Base-by-base conservation (phyloP, 2,797 vertebrate species). In the Delichon dasypus region DNA sequence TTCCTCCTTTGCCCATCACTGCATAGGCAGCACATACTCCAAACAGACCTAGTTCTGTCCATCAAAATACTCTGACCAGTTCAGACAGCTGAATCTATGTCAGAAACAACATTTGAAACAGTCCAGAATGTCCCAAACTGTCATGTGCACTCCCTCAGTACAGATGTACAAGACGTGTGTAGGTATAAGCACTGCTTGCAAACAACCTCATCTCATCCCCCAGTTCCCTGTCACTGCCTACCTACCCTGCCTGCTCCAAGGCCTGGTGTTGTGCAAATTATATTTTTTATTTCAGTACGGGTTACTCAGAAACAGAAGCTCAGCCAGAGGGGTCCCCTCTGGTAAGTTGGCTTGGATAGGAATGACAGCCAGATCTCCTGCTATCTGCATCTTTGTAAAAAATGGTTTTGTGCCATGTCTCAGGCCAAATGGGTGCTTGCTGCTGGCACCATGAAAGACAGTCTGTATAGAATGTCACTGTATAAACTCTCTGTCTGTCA, bases 151-250 rank as follows among this genome's bases (percentile, higher is more conserved):
- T 85, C 34, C 25, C 18, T 72, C 26, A 47, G 51, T 21, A 38
- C 26, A 62, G 44, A n/a, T 53, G 23, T 65, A 27, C 23, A 57
- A 58, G 21, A 16, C 0, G 0, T 8, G 13, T 64, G 25, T 75
- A 40, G 25, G 26, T 85, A 47, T 65, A 54, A 90, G 60, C 40
- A 23, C 34, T 79, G 18, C 26, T 76, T 76, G 17, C 32, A 75
- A 26, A 54, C 15, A 54, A 8, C 10, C 11, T 40, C 22, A 19
- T 61, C n/a, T 50, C 1, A 4, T 10, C 17, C 15, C 19, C 79
- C 44, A 6, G 13, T 62, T 91, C 26, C 4, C 30, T 48, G 5
- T 85, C 38, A 11, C 38, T 79, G 21, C 55, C 60, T 57, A 19
- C 6, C 25, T 78, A 38, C 50, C 20, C 11, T 50, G 38, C 47